Conservation (phyloP, 2,113 vertebrate species). For the Cettia cetti region DNA sequence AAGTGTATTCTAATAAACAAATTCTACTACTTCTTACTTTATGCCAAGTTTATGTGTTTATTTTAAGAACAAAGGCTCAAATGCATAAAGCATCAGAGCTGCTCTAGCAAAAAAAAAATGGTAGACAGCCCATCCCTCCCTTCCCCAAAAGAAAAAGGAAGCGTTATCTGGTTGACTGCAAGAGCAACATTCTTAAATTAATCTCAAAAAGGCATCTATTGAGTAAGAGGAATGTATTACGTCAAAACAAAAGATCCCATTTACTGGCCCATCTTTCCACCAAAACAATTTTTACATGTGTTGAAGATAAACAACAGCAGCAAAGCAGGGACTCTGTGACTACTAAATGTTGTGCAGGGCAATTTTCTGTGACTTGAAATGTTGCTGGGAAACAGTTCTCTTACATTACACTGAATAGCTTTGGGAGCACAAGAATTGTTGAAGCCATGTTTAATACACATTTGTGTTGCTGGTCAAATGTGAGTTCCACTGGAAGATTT, state of each 20-base stretch:
- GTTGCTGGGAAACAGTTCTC: background rate
- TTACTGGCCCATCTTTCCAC: background rate
- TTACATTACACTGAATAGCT: background rate
- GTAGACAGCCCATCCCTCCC: background rate
- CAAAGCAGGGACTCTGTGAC: background rate
- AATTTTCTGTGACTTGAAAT: background rate
- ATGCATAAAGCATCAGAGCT: background rate
- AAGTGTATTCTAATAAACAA: constrained; percentile 11
- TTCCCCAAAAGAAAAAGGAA: background rate
- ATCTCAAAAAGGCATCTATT: constrained; percentile 31
- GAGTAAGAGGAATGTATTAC: constrained; percentile 28
- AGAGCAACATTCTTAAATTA: constrained; percentile 34
- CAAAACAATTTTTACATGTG: background rate
- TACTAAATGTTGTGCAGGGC: background rate
- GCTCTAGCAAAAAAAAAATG: background rate
- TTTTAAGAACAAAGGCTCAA: constrained; percentile 51
- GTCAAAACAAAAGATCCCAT: background rate
- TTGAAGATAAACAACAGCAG: constrained; percentile 10
- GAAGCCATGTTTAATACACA: background rate
- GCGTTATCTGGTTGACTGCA: constrained; percentile 31
- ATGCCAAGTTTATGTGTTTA: constrained; percentile 43
- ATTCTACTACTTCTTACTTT: constrained; percentile 12
- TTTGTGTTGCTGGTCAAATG: background rate
- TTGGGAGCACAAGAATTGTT: background rate
- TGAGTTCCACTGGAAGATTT: background rate